Conservation (phyloP, 2,888 invertebrate genomes). For the Euproctis similis region DNA sequence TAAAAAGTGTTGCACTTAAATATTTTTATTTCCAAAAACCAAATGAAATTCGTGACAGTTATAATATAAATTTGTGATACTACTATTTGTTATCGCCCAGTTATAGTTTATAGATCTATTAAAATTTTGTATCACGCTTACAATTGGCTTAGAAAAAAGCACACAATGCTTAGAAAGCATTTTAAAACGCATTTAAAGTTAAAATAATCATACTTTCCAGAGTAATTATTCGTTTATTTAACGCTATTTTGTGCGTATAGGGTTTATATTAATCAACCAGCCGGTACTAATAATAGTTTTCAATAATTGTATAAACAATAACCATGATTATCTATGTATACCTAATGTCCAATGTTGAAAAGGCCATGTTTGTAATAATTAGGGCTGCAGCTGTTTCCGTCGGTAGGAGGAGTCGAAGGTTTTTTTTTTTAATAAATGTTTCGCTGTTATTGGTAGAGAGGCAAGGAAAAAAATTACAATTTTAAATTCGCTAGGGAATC, state of each 20-base stretch:
- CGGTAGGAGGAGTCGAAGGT: conserved; percentile 53
- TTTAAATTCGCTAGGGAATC: conserved; percentile 70
- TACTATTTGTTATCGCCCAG: no score
- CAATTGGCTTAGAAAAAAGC: no score
- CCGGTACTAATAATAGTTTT: conserved; percentile 36
- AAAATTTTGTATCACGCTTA: no score
- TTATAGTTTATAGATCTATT: no score
- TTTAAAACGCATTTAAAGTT: no score
- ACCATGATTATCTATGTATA: conserved; percentile 37
- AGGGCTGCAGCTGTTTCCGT: conserved; percentile 71
- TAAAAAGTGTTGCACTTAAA: conserved; percentile 37
- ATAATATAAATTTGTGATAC: conserved; percentile 12
- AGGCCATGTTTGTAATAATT: conserved; percentile 65
- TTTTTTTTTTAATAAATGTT: conserved; percentile 65
- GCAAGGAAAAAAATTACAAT: conserved; percentile 63
- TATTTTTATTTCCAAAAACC: conserved; percentile 40
- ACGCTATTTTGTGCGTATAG: conserved; percentile 6
- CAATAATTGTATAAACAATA: conserved; percentile 34
- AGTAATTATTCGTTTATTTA: conserved; percentile 4
- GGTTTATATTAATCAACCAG: conserved; percentile 25
- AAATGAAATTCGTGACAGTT: conserved; percentile 26
- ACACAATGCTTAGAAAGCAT: no score
- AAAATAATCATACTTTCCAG: neutral
- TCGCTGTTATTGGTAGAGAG: conserved; percentile 59
- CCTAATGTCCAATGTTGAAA: conserved; percentile 50